Conservation (phyloP, 2,797 vertebrate genomes). For the Lagodon rhomboides region DNA sequence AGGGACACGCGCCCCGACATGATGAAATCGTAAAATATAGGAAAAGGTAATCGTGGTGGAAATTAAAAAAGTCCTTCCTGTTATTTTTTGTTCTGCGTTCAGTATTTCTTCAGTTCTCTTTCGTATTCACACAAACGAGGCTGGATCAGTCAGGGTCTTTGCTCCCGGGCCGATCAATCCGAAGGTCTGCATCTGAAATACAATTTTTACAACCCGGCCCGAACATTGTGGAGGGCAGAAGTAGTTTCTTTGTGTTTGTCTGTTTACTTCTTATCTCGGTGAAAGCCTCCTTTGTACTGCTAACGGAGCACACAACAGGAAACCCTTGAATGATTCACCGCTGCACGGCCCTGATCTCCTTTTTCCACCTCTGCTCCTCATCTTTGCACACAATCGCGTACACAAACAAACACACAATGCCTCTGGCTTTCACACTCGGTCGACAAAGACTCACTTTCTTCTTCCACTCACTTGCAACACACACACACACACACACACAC, state of each 20-base stretch:
- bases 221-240: background rate
- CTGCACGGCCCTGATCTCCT: constrained; percentile 28
- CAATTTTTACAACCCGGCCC: too few species aligned
- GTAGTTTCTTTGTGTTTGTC: constrained; percentile 31
- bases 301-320: constrained; percentile 35
- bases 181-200: too few species aligned
- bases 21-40: constrained; percentile 26
- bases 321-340: constrained; percentile 19
- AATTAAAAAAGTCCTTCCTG: background rate
- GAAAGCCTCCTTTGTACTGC: constrained; percentile 47
- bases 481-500: constrained; percentile 28
- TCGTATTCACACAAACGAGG: too few species aligned
- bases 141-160: too few species aligned
- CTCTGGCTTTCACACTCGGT: background rate
- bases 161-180: too few species aligned
- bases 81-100: constrained; percentile 1
- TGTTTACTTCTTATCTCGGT: constrained; percentile 47
- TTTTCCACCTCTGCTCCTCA: constrained; percentile 26
- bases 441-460: constrained; percentile 42
- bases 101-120: background rate
- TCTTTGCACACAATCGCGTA: constrained; percentile 42
- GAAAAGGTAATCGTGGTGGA: constrained; percentile 6
- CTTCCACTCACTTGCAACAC: constrained; percentile 8
- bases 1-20: constrained; percentile 16
- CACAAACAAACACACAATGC: constrained; percentile 25